A percentile compares a stretch with the other conserved stretches of the same genome.
These are phyloP conservation scores for Peromyscus maniculatus DNA, from an alignment of 2,113 vertebrate genomes.

Conservation along the genomic window DNA sequence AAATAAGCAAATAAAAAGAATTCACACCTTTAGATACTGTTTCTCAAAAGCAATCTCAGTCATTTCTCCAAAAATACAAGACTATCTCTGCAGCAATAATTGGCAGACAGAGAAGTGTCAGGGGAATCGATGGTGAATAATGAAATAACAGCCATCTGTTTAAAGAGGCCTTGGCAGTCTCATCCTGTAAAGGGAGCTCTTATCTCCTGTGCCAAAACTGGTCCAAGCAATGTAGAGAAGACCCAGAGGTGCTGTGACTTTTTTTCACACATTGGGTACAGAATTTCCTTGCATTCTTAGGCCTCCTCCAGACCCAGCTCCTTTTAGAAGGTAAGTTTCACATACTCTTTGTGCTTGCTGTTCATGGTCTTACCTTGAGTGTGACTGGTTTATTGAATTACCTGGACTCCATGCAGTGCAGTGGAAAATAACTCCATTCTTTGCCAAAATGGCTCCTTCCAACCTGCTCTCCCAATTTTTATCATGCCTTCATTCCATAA, in stretches of 20 bases:
- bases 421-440: background rate
- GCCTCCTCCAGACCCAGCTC: background rate
- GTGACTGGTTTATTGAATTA: slow-evolving; percentile 9
- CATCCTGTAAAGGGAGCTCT: slow-evolving; percentile 35
- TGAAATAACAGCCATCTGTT: slow-evolving; percentile 76
- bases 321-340: background rate
- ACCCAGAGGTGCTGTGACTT: slow-evolving; percentile 31
- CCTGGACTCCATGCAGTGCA: background rate
- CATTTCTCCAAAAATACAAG: slow-evolving; percentile 60
- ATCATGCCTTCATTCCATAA: background rate
- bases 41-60: slow-evolving; percentile 57
- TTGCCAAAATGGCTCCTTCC: slow-evolving; percentile 13
- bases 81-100: slow-evolving; percentile 60
- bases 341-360: background rate
- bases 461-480: background rate
- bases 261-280: background rate
- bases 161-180: slow-evolving; percentile 64
- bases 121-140: slow-evolving; percentile 75
- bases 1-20: slow-evolving; percentile 46
- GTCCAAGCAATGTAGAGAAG: background rate
- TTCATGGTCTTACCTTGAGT: background rate
- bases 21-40: slow-evolving; percentile 4
- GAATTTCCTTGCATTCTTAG: background rate
- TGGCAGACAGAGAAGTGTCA: slow-evolving; percentile 70
- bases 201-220: slow-evolving; percentile 56